These are phyloP conservation scores for Seira sanloemensis DNA, from an alignment of 2,888 invertebrate species.

Conservation along the genomic window DNA sequence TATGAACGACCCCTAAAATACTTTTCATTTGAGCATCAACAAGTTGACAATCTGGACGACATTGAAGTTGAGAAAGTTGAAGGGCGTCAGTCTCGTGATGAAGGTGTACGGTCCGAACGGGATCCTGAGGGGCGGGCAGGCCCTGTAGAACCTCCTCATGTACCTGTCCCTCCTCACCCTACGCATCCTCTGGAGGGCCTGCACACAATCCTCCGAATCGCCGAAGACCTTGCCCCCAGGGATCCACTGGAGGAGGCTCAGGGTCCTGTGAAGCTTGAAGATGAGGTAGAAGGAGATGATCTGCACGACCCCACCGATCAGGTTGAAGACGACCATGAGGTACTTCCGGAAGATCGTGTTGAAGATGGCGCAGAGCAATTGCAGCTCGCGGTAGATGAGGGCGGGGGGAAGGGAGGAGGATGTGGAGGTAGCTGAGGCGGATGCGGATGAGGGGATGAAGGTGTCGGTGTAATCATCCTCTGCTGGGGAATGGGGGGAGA, in stretches of 20 bases:
- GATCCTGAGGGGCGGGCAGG: not conserved
- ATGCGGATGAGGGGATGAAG: too few species aligned
- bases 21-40: not conserved
- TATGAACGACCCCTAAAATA: too few species aligned
- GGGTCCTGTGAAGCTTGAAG: constrained; percentile 14
- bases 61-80: constrained; percentile 32
- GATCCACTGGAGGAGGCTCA: constrained; percentile 23
- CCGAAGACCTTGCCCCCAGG: constrained; percentile 6
- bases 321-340: constrained; percentile 23
- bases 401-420: not conserved
- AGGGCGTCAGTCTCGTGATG: constrained; percentile 11
- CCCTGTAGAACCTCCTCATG: constrained; percentile 20
- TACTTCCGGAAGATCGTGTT: not conserved
- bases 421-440: not conserved
- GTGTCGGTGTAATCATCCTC: too few species aligned
- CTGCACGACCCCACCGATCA: constrained; percentile 27
- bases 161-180: constrained; percentile 2
- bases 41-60: constrained; percentile 29
- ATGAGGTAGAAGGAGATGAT: constrained; percentile 21
- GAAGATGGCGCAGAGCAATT: not conserved
- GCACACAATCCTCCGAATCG: not conserved
- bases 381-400: constrained; percentile 18
- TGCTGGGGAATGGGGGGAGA: too few species aligned
- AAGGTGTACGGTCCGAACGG: not conserved
- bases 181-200: not conserved